Evolutionary conservation across 1,140 invertebrate genomes (phyloP), one percentile per base, ranked within the genome.

Genomic region (Chrysomallon squamiferum): DNA sequence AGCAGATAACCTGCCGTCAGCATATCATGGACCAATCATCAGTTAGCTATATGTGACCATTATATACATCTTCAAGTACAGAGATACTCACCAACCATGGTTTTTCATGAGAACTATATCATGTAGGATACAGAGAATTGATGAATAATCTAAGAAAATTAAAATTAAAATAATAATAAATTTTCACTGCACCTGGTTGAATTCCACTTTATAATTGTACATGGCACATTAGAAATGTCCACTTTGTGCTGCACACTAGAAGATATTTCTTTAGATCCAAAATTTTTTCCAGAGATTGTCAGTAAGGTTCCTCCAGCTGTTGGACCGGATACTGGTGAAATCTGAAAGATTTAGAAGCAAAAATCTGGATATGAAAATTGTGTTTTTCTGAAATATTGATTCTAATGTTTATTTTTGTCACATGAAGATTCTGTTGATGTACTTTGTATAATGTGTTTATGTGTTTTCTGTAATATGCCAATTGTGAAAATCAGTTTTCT

Each of bases 241-340:
- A 65, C 54, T 18, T 58, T 45, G 15, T 62, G 59, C 13, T 45
- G 43, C 3, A 61, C 60, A 47, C 11, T 33, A 7, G 35, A 5
- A 38, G 35, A 5, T 7, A 7, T 38, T 7, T 38, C 35, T 38
- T 25, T 43, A 0, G 45, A 58, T 3, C 85, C 85, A 73, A 87
- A 85, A 59, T 85, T 79, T 13, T 76, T 71, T 15, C 86, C 86
- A 11, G 13, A 22, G 0, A 86, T 76, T 7, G 78, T 80, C 3
- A 87, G 47, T 9, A 68, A 7, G 1, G 86, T 86, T 2, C 77
- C 75, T 22, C 86, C 86, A 49, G 67, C 49, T 7, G 71, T 66
- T 1, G 86, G 86, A 5, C 86, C 86, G 25, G 68, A 67, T 25
- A 59, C 45, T 0, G 86, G 85, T 15, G n/a, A 47, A 49, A 87